Evolutionary conservation across 2,113 vertebrate species (phyloP), one percentile per base, ranked within the genome.

Genomic region (Aphelocoma coerulescens): DNA sequence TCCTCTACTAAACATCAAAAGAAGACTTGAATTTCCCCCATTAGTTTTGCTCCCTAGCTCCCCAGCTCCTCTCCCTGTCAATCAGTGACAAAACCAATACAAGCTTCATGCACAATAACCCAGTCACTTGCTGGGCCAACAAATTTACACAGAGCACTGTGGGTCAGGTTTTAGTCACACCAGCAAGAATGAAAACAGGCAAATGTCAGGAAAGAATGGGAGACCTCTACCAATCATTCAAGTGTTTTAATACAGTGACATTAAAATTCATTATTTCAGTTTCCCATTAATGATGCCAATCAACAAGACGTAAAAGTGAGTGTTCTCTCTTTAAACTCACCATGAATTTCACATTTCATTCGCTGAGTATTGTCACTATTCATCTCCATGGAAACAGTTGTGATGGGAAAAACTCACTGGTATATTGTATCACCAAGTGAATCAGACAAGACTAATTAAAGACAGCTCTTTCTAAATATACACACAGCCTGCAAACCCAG

Each of bases 371-470:
- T 96, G 74, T 62, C 87, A 95, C 78, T 89, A 88, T 84, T 95
- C 73, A 79, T 96, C 85, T 79, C 94, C 81, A 91, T 93, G 78
- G 94, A 95, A 96, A 96, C 93, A 66, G 89, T 7, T 95, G 88
- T 90, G 89, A 93, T 90, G 91, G 58, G 82, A 85, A 91, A 91
- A 91, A 62, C 44, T 92, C 77, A 48, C 18, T 69, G 74, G 41
- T 63, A 87, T 87, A 78, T 85, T 95, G 87, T 94, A 89, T 89
- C 87, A 87, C 49, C 4, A 5, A 83, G 44, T 88, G 85, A 96
- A 94, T 92, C 93, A 96, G 94, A 93, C 79, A 91, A 85, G 77
- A 82, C 81, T 95, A 96, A 97, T 91, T 96, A 97, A 95, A 91
- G 88, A 95, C 0, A 48, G 75, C 58, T 74, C 75, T 82, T 91